phyloP scores from a whole-genome alignment of 2,888 invertebrate genomes.

The Koerneria pararmatus region DNA sequence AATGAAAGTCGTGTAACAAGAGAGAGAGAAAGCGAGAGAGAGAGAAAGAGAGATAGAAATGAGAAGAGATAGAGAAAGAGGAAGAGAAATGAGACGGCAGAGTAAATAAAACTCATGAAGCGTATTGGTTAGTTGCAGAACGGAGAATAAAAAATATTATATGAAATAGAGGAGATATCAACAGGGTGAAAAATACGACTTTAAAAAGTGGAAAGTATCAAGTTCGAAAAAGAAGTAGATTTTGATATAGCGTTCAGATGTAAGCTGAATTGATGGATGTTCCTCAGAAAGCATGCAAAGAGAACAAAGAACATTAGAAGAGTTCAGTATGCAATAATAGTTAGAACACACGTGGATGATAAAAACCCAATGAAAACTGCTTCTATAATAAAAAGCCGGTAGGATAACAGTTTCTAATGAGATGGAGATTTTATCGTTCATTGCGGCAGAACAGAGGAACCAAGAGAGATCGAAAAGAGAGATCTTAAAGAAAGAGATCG shows the following conservation, averaged over 20 bases:
- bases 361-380: too few relatives aligned
- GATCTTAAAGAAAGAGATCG: slow-evolving; percentile 1
- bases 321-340: neutral
- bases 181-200: neutral
- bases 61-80: neutral
- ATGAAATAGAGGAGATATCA: too few relatives aligned
- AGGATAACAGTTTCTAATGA: too few relatives aligned
- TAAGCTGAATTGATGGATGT: neutral
- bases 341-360: too few relatives aligned
- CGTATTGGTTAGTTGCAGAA: too few relatives aligned
- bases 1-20: too few relatives aligned
- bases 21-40: neutral
- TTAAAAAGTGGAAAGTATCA: neutral
- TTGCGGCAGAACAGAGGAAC: too few relatives aligned
- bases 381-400: too few relatives aligned
- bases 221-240: neutral
- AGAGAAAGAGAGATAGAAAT: neutral
- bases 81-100: neutral
- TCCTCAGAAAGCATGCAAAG: neutral
- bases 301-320: neutral
- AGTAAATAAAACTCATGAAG: too few relatives aligned
- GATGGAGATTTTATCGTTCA: too few relatives aligned
- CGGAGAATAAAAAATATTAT: slow-evolving; percentile 3
- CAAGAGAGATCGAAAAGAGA: neutral
- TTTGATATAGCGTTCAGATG: slow-evolving; percentile 6